phyloP scores from a whole-genome alignment of 2,888 invertebrate species.

The Stictocephala bisonia region DNA sequence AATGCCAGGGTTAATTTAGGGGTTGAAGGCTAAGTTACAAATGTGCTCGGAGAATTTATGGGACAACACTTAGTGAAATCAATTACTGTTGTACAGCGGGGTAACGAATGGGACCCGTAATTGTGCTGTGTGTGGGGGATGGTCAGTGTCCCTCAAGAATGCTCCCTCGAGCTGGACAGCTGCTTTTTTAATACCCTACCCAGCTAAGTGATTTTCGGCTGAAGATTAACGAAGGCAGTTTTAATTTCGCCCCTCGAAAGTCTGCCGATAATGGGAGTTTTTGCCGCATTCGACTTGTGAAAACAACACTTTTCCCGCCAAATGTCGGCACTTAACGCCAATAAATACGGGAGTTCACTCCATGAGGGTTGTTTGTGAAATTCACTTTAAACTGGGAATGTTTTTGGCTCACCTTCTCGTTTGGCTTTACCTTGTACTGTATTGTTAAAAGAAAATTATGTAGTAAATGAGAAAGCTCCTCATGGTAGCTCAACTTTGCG shows the following conservation, averaged over 20 bases:
- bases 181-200: conserved; percentile 31
- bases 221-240: conserved; percentile 38
- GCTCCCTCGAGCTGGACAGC: conserved; percentile 32
- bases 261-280: conserved; percentile 11
- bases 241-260: conserved; percentile 21
- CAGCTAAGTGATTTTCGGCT: conserved; percentile 31
- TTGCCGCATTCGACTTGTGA: conserved; percentile 18
- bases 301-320: conserved; percentile 25
- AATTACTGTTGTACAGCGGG: conserved; percentile 47
- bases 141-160: conserved; percentile 42
- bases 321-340: conserved; percentile 38
- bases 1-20: conserved; percentile 14
- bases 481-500: too few species aligned
- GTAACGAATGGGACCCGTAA: conserved; percentile 45
- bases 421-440: too few species aligned
- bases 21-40: conserved; percentile 11
- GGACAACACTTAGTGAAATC: conserved; percentile 54
- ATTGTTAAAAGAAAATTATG: too few species aligned
- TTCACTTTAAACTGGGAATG: too few species aligned
- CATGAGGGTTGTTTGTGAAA: too few species aligned
- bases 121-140: conserved; percentile 27
- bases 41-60: conserved; percentile 49
- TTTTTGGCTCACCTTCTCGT: too few species aligned
- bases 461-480: too few species aligned
- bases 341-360: conserved; percentile 27